Conservation (phyloP, 2,888 invertebrate species). For the Coenonympha glycerion region DNA sequence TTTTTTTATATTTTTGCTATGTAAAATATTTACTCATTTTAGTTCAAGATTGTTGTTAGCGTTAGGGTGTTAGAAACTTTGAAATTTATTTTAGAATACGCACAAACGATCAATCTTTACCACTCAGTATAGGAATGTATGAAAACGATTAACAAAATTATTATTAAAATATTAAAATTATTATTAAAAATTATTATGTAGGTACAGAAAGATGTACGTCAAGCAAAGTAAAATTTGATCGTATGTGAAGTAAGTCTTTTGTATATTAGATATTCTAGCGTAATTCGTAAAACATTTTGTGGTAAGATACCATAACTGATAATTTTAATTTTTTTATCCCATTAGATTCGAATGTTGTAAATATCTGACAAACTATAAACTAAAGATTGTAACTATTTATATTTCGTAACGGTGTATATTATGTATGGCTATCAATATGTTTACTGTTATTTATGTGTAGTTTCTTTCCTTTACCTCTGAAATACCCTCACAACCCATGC, state of each 20-base stretch:
- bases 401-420: constrained; percentile 62
- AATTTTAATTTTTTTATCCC: constrained; percentile 7
- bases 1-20: not conserved
- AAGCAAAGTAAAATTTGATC: too few species aligned
- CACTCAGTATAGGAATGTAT: not conserved
- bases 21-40: not conserved
- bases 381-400: constrained; percentile 64
- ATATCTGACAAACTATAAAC: constrained; percentile 23
- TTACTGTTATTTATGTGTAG: constrained; percentile 59
- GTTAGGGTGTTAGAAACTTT: too few species aligned
- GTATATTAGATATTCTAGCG: constrained; percentile 4
- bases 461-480: constrained; percentile 36
- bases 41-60: not conserved
- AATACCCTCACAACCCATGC: not conserved
- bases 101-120: not conserved
- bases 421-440: constrained; percentile 60
- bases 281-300: constrained; percentile 13
- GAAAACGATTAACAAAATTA: not conserved
- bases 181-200: too few species aligned
- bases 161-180: not conserved
- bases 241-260: not conserved
- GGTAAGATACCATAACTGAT: constrained; percentile 11
- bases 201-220: too few species aligned
- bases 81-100: not conserved
- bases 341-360: constrained; percentile 38